Evolutionary conservation across 2,113 vertebrate genomes (phyloP).

Genomic region (Acanthisitta chloris): DNA sequence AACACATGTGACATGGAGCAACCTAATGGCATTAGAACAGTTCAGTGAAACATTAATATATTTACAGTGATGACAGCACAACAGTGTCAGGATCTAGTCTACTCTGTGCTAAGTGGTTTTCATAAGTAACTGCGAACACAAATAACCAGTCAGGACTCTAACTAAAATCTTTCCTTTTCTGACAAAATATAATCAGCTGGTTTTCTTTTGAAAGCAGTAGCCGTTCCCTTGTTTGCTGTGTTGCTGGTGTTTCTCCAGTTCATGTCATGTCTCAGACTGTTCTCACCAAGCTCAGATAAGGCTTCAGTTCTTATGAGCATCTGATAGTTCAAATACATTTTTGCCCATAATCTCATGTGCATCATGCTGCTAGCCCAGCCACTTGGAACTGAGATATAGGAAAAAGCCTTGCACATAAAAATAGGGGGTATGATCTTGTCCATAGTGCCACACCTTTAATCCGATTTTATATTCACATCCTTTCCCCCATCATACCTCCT

Average conservation of each 20-base stretch:
- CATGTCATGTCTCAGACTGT: background rate
- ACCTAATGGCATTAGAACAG: slow-evolving; percentile 31
- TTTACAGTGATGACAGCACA: slow-evolving; percentile 22
- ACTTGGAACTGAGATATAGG: background rate
- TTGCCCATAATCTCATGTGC: background rate
- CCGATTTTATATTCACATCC: background rate
- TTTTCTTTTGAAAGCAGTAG: background rate
- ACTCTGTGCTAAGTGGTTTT: background rate
- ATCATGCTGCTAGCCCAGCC: background rate
- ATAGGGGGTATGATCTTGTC: background rate
- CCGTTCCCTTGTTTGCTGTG: background rate
- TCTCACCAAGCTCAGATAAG: background rate
- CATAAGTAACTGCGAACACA: background rate
- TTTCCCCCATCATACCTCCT: background rate
- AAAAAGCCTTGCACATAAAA: background rate
- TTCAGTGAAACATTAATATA: slow-evolving; percentile 48
- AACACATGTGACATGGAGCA: slow-evolving; percentile 17
- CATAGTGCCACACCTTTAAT: background rate
- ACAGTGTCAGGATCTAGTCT: background rate
- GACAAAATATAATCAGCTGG: background rate
- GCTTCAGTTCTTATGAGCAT: background rate
- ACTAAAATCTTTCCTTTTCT: background rate
- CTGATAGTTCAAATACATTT: background rate
- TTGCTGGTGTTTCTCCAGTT: background rate
- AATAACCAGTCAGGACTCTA: background rate